phyloP scores from a whole-genome alignment of 2,113 vertebrate genomes.

The Plecotus auritus region DNA sequence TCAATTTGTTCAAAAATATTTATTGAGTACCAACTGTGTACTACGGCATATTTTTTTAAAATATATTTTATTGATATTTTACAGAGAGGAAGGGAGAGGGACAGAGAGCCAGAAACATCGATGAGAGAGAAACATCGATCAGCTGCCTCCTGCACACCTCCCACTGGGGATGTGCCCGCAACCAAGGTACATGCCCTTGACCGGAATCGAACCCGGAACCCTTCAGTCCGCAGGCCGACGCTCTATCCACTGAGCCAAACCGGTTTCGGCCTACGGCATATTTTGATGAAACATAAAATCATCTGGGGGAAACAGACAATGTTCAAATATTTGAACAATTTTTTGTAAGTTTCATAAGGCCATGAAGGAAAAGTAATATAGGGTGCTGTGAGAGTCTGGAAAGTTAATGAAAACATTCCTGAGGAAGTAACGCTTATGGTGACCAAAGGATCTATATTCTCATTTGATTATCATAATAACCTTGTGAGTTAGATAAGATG shows the following conservation, averaged over 20 bases:
- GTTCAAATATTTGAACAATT: background rate
- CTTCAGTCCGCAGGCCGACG: too few species aligned
- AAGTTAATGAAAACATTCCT: background rate
- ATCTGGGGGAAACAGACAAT: background rate
- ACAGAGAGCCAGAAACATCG: too few species aligned
- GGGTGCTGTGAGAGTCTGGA: background rate
- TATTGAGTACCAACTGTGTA: conserved; percentile 35
- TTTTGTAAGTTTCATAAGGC: background rate
- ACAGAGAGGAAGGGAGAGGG: too few species aligned
- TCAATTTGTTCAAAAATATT: conserved; percentile 43
- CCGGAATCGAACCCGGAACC: too few species aligned
- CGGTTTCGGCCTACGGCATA: too few species aligned
- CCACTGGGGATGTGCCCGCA: too few species aligned
- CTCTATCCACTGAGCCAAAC: too few species aligned
- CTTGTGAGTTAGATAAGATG: background rate
- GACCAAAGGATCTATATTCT: background rate
- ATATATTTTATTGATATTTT: too few species aligned
- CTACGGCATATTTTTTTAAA: too few species aligned
- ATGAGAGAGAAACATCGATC: too few species aligned
- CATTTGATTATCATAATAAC: background rate
- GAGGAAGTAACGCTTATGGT: background rate
- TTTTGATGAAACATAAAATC: conserved; percentile 35
- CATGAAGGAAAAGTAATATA: conserved; percentile 24
- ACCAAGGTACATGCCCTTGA: too few species aligned
- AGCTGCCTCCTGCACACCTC: too few species aligned